A percentile compares a stretch with the other conserved stretches of the same genome.
Evolutionary conservation across 2,113 vertebrate species (phyloP).

Genomic region (Megatriorchis doriae): DNA sequence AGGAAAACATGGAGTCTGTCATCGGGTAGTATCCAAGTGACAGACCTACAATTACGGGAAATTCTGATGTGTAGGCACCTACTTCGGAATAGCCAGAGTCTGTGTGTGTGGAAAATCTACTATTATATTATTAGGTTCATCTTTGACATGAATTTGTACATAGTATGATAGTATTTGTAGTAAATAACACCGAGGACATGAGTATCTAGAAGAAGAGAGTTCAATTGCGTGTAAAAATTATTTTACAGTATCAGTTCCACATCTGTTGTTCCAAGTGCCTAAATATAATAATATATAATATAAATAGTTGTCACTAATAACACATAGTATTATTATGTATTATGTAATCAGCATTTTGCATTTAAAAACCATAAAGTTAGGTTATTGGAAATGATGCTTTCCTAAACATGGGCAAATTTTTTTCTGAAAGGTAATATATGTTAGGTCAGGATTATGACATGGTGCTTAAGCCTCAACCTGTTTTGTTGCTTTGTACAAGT

Average conservation of each 20-base stretch:
- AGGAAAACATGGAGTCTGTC: not conserved
- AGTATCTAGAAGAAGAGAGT: not conserved
- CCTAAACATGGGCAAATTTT: not conserved
- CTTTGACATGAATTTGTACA: not conserved
- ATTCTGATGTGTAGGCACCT: not conserved
- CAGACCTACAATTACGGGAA: not conserved
- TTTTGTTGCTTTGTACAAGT: not conserved
- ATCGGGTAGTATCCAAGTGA: not conserved
- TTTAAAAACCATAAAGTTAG: not conserved
- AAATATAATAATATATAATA: not conserved
- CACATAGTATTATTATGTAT: not conserved
- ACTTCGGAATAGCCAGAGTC: not conserved
- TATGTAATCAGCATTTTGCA: not conserved
- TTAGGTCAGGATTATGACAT: not conserved
- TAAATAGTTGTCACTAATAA: not conserved
- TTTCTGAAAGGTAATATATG: not conserved
- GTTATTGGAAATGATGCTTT: not conserved
- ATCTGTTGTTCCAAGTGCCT: not conserved
- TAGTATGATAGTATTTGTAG: not conserved
- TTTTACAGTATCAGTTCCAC: not conserved
- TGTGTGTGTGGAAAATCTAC: not conserved
- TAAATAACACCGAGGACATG: accelerated
- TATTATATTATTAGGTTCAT: not conserved
- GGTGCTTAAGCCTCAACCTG: not conserved
- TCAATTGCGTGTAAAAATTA: not conserved